These are phyloP conservation scores for Alloplasta piceator DNA, from an alignment of 2,888 invertebrate genomes.

Conservation along the genomic window DNA sequence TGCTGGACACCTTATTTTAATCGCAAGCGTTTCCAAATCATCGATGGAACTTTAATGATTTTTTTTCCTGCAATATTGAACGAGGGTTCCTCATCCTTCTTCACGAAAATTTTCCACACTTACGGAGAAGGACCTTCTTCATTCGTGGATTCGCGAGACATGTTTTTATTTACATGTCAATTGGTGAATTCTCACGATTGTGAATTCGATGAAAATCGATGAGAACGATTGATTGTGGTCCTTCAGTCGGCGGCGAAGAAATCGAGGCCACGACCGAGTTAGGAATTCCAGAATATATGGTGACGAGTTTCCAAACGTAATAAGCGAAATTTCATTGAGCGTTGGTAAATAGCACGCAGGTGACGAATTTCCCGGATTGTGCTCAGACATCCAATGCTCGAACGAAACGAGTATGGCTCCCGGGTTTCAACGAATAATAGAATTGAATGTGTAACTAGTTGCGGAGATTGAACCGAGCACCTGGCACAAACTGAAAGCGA, in stretches of 20 bases:
- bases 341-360: slow-evolving; percentile 49
- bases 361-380: slow-evolving; percentile 47
- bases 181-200: too few species aligned
- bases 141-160: too few species aligned
- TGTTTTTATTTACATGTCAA: too few species aligned
- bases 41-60: too few species aligned
- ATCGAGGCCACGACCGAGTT: slow-evolving; percentile 6
- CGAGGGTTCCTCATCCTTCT: too few species aligned
- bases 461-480: slow-evolving; percentile 53
- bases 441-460: slow-evolving; percentile 55
- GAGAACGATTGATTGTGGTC: too few species aligned
- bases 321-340: slow-evolving; percentile 32
- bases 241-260: neutral
- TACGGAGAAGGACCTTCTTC: too few species aligned
- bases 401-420: slow-evolving; percentile 23
- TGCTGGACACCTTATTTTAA: too few species aligned
- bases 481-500: slow-evolving; percentile 43
- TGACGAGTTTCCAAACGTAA: slow-evolving; percentile 38
- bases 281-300: slow-evolving; percentile 39
- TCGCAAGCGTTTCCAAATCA: too few species aligned
- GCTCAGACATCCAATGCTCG: neutral
- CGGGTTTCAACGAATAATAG: slow-evolving; percentile 58
- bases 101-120: too few species aligned
- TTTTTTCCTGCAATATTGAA: too few species aligned
- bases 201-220: too few species aligned